Base-by-base conservation (phyloP, 2,888 invertebrate species). In the Eremobia ochroleuca region DNA sequence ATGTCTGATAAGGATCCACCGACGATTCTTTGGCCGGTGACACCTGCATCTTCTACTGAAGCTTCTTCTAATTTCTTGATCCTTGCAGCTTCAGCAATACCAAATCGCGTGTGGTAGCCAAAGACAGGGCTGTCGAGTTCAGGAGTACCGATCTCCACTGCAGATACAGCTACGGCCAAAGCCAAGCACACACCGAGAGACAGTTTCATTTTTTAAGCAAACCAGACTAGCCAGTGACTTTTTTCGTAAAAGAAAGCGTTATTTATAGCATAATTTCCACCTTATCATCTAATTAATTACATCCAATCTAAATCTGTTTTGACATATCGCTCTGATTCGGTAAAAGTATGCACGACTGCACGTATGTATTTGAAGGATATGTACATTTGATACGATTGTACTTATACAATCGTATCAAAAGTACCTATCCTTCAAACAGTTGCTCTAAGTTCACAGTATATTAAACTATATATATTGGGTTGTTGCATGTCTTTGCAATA, bases 1-100 rank as follows among this genome's bases (percentile, higher is more conserved):
- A 95, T 92, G 66, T 94, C 90, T 52, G 90, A 82, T 4, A 87
- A 4, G 5, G 83, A 77, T 69, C 94, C 94, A 55, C 94, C 94
- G 18, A 93, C 92, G 61, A 94, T 94, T 81, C 92, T 91, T 62
- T 90, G 85, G 8, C 67, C 55, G 28, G 58, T 82, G 21, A 77
- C 65, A 21, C 72, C 55, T 46, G 80, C 83, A 74, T 89, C 79
- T 69, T 92, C 88, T 83, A 74, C 58, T 40, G 82, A 82, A 76
- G 88, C 82, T 69, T 92, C 90, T 83, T 93, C 93, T 40, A 83
- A 77, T 31, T 78, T 83, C 77, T 88, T 92, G 40, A 94, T 89
- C 68, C 82, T 88, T 4, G 81, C 76, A 1, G 94, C 94, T 69
- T 87, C 82, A 25, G 91, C 90, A 43, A 95, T 93, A 81, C 94